Percentiles rank a stretch among this genome's conserved stretches.
Evolutionary conservation across 2,113 vertebrate species (phyloP).

Genomic region (Mustela nigripes): DNA sequence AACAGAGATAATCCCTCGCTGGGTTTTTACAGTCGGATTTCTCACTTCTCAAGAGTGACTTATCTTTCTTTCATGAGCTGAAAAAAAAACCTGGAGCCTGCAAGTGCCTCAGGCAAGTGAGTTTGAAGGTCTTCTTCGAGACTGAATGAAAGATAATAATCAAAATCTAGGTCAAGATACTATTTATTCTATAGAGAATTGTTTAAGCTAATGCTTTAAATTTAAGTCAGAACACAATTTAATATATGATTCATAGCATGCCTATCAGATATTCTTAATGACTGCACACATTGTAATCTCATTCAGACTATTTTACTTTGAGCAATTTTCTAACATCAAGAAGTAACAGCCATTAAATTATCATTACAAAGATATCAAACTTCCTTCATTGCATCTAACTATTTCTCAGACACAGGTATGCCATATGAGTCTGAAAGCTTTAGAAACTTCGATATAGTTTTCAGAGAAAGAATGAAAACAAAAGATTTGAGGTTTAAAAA

Average conservation of each 20-base stretch:
- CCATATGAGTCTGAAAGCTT: conserved; percentile 53
- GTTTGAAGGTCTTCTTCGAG: conserved; percentile 87
- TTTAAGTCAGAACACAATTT: conserved; percentile 74
- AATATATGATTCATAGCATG: conserved; percentile 74
- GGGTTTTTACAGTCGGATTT: conserved; percentile 84
- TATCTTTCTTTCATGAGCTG: conserved; percentile 88
- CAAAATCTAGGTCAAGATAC: conserved; percentile 86
- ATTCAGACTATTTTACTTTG: conserved; percentile 72
- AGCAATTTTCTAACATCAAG: conserved; percentile 77
- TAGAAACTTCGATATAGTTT: conserved; percentile 69
- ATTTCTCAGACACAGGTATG: conserved; percentile 74
- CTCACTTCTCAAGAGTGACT: conserved; percentile 84
- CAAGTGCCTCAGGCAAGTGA: conserved; percentile 88
- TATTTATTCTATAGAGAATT: conserved; percentile 84
- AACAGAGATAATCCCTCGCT: conserved; percentile 63
- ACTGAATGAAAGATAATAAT: conserved; percentile 86
- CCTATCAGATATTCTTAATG: conserved; percentile 77
- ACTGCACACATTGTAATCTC: conserved; percentile 73
- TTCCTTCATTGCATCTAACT: conserved; percentile 70
- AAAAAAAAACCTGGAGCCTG: conserved; percentile 88
- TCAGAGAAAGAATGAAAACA: conserved; percentile 71
- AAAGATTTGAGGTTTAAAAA: not conserved
- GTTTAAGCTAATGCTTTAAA: conserved; percentile 72
- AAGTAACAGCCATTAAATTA: conserved; percentile 78
- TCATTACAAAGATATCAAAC: conserved; percentile 81